Percentiles rank a stretch among this genome's conserved stretches.
Evolutionary conservation across 2,113 vertebrate species (phyloP).

Genomic region (Oplegnathus fasciatus): DNA sequence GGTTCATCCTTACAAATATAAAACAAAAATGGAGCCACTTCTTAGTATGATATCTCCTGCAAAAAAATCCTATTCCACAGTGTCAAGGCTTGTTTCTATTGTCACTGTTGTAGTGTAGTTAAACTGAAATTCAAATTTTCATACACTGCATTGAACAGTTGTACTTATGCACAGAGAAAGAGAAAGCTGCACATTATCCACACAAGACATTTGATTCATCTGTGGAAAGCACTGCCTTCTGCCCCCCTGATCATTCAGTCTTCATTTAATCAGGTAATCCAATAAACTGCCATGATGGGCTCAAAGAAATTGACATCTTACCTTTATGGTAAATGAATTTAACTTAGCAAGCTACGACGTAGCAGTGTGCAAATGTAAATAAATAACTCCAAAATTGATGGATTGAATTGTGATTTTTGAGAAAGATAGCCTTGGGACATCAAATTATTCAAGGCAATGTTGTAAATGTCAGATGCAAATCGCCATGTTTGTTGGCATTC

Average conservation of each 20-base stretch:
- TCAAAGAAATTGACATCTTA: conserved; percentile 65
- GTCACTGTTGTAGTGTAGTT: background rate
- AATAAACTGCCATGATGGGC: conserved; percentile 69
- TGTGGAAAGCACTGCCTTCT: conserved; percentile 56
- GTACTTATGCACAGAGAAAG: background rate
- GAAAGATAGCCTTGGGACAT: conserved; percentile 30
- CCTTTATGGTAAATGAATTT: conserved; percentile 60
- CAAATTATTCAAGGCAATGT: conserved; percentile 56
- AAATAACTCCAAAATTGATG: conserved; percentile 44
- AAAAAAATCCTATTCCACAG: conserved; percentile 5
- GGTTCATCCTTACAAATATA: conserved; percentile 1
- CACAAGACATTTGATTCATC: conserved; percentile 57
- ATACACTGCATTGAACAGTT: background rate
- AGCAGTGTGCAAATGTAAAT: conserved; percentile 55
- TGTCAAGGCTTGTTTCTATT: background rate
- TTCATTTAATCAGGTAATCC: conserved; percentile 77
- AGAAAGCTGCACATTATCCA: conserved; percentile 31
- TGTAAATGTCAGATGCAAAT: conserved; percentile 69
- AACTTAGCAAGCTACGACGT: conserved; percentile 22
- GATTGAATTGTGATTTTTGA: conserved; percentile 52
- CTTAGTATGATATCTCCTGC: background rate
- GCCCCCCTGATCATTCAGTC: conserved; percentile 58
- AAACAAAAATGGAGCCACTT: conserved; percentile 8
- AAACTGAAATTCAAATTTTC: background rate
- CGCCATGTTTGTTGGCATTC: conserved; percentile 21